Percentiles rank a stretch among this genome's conserved stretches.
These are phyloP conservation scores for Manis pentadactyla DNA, from an alignment of 2,797 vertebrate genomes.

Conservation along the genomic window DNA sequence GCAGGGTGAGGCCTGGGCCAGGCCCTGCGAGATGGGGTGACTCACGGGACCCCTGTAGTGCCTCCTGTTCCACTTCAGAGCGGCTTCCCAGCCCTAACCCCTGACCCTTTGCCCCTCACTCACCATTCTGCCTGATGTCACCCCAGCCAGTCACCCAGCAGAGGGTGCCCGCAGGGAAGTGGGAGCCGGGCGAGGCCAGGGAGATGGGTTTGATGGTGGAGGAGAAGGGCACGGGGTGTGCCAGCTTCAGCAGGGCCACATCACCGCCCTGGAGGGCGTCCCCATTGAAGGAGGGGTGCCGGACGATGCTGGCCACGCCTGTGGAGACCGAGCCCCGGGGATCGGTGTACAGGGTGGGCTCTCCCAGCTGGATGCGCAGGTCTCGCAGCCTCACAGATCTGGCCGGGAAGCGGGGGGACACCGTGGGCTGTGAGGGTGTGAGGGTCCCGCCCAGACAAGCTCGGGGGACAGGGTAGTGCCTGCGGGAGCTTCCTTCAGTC, in stretches of 20 bases:
- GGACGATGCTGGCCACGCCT: rapidly evolving
- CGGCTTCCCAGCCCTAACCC: not conserved
- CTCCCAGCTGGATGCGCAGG: not conserved
- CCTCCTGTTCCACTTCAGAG: not conserved
- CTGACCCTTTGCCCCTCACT: not conserved
- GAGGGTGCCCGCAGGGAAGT: constrained; percentile 80
- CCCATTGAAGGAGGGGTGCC: not conserved
- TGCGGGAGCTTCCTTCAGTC: not conserved
- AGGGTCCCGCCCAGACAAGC: not conserved
- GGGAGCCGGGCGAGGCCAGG: constrained; percentile 76
- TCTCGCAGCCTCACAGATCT: not conserved
- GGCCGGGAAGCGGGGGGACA: not conserved
- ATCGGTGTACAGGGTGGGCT: not conserved
- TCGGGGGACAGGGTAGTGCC: rapidly evolving
- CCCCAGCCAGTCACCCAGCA: constrained; percentile 90
- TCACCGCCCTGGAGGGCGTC: not conserved
- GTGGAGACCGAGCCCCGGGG: not conserved
- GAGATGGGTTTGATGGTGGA: constrained; percentile 84
- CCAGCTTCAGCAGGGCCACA: constrained; percentile 86
- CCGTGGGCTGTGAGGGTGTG: not conserved
- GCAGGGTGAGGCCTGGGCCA: not conserved
- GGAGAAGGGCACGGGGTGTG: constrained; percentile 81
- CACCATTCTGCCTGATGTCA: constrained; percentile 82
- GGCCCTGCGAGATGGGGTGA: rapidly evolving
- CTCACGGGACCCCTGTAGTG: rapidly evolving